These are phyloP conservation scores for Lasioglossum lativentre DNA, from an alignment of 2,888 invertebrate genomes.

Conservation along the genomic window DNA sequence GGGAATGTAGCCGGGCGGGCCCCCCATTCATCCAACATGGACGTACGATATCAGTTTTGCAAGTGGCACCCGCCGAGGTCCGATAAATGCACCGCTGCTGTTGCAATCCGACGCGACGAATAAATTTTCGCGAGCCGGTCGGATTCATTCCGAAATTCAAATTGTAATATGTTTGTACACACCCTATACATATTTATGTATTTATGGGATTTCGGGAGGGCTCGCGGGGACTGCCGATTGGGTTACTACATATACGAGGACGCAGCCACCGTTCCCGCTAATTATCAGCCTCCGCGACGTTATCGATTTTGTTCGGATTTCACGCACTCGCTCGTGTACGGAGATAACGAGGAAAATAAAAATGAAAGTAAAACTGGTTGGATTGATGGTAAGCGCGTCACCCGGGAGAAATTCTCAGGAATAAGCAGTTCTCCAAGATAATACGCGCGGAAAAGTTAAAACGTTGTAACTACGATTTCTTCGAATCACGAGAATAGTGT, in stretches of 20 bases:
- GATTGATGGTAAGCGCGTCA: background rate
- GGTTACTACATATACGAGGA: background rate
- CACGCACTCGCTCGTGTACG: background rate
- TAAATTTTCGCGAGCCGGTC: slow-evolving; percentile 62
- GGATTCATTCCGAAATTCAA: slow-evolving; percentile 71
- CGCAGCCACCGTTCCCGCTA: slow-evolving; percentile 39
- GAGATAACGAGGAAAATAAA: slow-evolving; percentile 10
- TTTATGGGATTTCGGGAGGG: slow-evolving; percentile 39
- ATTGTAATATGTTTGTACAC: slow-evolving; percentile 69
- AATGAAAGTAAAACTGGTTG: slow-evolving; percentile 38
- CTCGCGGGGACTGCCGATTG: background rate
- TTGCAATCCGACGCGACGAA: slow-evolving; percentile 59
- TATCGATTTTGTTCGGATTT: slow-evolving; percentile 35
- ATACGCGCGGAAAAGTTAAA: background rate
- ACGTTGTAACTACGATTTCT: background rate
- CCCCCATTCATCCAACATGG: slow-evolving; percentile 58
- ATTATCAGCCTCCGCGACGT: slow-evolving; percentile 49
- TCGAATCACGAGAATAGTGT: background rate
- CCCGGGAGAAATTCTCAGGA: background rate
- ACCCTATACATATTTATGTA: slow-evolving; percentile 59
- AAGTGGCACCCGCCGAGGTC: slow-evolving; percentile 30
- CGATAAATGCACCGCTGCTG: slow-evolving; percentile 64
- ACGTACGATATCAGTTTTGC: slow-evolving; percentile 68
- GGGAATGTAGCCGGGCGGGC: slow-evolving; percentile 43
- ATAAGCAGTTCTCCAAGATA: background rate